Evolutionary conservation across 2,888 invertebrate species (phyloP).

Genomic region (Diplazon laetatorius): DNA sequence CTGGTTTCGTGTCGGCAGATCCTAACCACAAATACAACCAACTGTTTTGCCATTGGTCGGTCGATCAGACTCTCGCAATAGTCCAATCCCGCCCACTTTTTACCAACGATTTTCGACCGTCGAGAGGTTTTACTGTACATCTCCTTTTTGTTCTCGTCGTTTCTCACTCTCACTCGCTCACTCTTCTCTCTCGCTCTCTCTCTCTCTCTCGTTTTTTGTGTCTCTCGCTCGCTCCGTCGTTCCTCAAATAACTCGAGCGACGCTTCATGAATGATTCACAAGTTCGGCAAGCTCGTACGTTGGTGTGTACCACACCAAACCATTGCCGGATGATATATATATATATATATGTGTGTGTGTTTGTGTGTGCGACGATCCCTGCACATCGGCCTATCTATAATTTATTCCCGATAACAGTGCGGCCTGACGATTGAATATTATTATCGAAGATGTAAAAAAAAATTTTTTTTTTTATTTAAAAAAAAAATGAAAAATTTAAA

Average conservation of each 20-base stretch:
- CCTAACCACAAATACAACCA: too few species aligned
- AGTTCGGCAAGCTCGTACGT: constrained; percentile 35
- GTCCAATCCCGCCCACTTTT: too few species aligned
- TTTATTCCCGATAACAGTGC: constrained; percentile 44
- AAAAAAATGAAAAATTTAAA: neutral
- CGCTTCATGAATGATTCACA: constrained; percentile 66
- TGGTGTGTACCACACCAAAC: constrained; percentile 37
- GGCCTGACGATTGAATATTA: constrained; percentile 34
- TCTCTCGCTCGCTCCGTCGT: too few species aligned
- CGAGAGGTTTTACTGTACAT: too few species aligned
- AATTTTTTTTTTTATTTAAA: constrained; percentile 6
- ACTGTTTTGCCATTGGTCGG: too few species aligned
- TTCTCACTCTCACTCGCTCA: neutral
- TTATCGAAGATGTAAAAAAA: constrained; percentile 29
- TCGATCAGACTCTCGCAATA: too few species aligned
- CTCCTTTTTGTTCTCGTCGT: too few species aligned
- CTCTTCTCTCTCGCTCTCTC: constrained; percentile 1
- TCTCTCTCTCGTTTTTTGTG: constrained; percentile 40
- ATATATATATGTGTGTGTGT: neutral
- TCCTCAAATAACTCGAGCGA: constrained; percentile 66
- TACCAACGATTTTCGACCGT: too few species aligned
- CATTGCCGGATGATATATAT: neutral
- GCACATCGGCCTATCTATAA: constrained; percentile 19
- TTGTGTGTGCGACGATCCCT: constrained; percentile 29
- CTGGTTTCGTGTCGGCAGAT: too few species aligned